These are phyloP conservation scores for Drosophila colorata DNA, from an alignment of 2,888 invertebrate species.

Conservation along the genomic window DNA sequence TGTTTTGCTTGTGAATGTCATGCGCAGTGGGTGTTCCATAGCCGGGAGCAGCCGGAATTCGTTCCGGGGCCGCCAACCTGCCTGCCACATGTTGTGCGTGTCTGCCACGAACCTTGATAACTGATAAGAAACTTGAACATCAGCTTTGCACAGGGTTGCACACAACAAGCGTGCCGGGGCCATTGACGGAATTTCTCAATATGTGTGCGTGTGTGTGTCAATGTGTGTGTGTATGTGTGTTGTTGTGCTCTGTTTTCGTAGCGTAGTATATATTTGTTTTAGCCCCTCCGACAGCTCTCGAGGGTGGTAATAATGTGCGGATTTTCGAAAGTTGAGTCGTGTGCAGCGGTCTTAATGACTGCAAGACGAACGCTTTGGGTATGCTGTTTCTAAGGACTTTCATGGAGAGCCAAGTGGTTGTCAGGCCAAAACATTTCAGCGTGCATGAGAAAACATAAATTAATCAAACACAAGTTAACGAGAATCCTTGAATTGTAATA, in stretches of 20 bases:
- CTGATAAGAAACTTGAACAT: constrained; percentile 79
- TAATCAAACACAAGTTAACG: constrained; percentile 23
- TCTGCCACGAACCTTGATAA: constrained; percentile 70
- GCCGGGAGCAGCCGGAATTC: constrained; percentile 66
- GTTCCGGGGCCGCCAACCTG: constrained; percentile 61
- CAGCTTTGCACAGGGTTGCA: constrained; percentile 75
- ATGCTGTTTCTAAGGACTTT: neutral
- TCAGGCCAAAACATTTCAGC: neutral
- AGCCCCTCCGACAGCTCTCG: neutral
- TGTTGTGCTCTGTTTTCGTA: constrained; percentile 21
- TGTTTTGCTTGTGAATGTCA: constrained; percentile 50
- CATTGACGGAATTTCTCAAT: constrained; percentile 72
- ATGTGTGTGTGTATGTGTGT: neutral
- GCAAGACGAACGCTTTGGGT: constrained; percentile 9
- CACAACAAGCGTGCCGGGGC: constrained; percentile 42
- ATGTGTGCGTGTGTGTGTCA: constrained; percentile 13
- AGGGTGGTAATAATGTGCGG: constrained; percentile 25
- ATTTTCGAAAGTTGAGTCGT: constrained; percentile 48
- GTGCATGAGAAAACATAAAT: constrained; percentile 25
- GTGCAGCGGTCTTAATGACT: constrained; percentile 61
- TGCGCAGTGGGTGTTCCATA: constrained; percentile 62
- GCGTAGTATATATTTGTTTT: constrained; percentile 40
- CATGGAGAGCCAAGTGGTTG: neutral
- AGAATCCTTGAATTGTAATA: constrained; percentile 9
- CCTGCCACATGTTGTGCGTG: constrained; percentile 79